A percentile compares a stretch with the other conserved stretches of the same genome.
phyloP scores from a whole-genome alignment of 2,888 invertebrate species.

The Eudemis profundana region DNA sequence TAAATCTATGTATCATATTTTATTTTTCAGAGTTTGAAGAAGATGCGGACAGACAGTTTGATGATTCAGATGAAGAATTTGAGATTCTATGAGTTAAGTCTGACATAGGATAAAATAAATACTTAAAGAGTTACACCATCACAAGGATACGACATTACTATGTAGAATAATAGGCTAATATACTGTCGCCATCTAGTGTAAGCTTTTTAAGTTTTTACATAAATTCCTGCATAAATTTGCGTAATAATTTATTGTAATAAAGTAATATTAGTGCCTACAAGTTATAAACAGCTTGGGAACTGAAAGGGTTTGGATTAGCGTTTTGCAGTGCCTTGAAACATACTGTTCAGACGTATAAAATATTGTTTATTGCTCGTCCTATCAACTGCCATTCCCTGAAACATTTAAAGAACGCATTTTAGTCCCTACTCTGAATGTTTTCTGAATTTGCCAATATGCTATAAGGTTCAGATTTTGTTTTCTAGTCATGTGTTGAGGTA shows the following conservation, averaged over 20 bases:
- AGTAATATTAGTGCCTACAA: conserved; percentile 12
- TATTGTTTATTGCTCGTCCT: neutral
- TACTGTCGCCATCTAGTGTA: conserved; percentile 12
- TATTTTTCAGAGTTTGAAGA: conserved; percentile 86
- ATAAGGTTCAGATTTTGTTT: conserved; percentile 15
- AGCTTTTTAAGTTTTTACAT: conserved; percentile 25
- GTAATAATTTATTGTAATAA: conserved; percentile 10
- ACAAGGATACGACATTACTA: conserved; percentile 30
- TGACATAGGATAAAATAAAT: conserved; percentile 29
- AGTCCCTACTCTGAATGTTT: neutral
- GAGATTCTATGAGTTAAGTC: conserved; percentile 88
- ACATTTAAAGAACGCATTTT: conserved; percentile 24
- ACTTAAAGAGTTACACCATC: conserved; percentile 7
- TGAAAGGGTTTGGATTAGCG: conserved; percentile 4
- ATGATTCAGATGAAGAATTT: conserved; percentile 93
- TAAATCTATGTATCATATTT: conserved; percentile 12
- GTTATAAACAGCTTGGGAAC: neutral
- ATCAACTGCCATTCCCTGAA: conserved; percentile 9
- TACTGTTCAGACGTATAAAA: neutral
- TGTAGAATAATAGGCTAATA: conserved; percentile 10
- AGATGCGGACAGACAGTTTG: conserved; percentile 86
- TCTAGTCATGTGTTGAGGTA: conserved; percentile 37
- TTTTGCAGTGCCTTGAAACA: conserved; percentile 34
- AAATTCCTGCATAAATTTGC: conserved; percentile 6
- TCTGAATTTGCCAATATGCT: neutral